Base-by-base conservation (phyloP, 2,113 vertebrate species). In the Atractosteus spatula region DNA sequence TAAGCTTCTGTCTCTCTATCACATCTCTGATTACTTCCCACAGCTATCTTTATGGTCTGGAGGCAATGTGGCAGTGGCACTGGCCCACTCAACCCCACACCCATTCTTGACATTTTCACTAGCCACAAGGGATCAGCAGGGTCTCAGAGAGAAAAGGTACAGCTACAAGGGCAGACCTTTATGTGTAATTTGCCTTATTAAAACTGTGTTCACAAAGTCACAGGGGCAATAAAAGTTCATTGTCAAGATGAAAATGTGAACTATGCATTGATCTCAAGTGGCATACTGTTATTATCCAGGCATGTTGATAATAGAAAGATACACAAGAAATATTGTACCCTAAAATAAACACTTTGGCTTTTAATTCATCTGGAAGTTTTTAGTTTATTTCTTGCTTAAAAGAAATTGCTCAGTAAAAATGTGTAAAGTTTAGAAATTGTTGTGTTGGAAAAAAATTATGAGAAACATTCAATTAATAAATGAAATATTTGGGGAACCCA, bases 101-200 rank as follows among this genome's bases (percentile, higher is more conserved):
- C 75, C 3, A 16, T 62, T 72, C 57, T 8, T 88, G 87, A 87
- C 86, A 90, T 90, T 88, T 84, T 82, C 65, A 80, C 77, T 4
- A 41, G 61, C 68, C 79, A 66, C 66, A 8, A 3, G 74, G 74
- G 72, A 3, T 17, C 8, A 74, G 66, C 29, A 57, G 47, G 13
- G 13, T 59, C 56, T 12, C 13, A 12, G 3, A 14, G 47, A 73
- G 77, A 74, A 78, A 68, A 76, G 77, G 71, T 69, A 57, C 10
- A 16, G 70, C 57, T 12, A 63, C 14, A 75, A 66, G 64, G 79
- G 72, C 72, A 45, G 10, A 54, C 61, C 57, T 69, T 75, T 76
- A 55, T 43, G 45, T 41, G 17, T 8, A 17, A 16, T 41, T 6
- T 55, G 17, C 13, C 67, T 11, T 69, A n/a, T 55, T 54, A 11